Evolutionary conservation across 2,113 vertebrate species (phyloP).

Genomic region (Odocoileus hemionus): DNA sequence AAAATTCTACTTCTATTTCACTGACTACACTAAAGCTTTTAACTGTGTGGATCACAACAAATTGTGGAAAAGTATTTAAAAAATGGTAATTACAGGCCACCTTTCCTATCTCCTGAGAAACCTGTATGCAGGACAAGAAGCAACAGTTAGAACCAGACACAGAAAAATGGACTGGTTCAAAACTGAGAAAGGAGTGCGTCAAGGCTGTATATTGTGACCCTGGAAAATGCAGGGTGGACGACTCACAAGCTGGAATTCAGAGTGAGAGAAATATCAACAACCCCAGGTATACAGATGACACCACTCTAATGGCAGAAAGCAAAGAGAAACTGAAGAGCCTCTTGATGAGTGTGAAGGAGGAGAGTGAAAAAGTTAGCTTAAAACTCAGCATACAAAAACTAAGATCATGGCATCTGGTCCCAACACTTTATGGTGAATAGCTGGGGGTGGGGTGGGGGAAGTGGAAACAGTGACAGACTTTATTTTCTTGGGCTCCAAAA

Average conservation of each 20-base stretch:
- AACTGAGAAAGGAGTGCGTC: background rate
- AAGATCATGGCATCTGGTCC: background rate
- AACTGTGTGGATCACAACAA: background rate
- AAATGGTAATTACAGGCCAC: background rate
- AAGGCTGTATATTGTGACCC: background rate
- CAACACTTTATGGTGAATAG: background rate
- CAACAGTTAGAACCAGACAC: background rate
- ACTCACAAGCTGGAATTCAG: background rate
- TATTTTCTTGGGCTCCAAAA: background rate
- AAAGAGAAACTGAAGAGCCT: background rate
- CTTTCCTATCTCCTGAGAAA: background rate
- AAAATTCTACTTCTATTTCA: background rate
- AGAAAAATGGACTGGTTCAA: background rate
- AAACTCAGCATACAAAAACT: background rate
- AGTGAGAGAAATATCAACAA: background rate
- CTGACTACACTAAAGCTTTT: background rate
- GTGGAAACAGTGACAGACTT: background rate
- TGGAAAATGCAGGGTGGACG: background rate
- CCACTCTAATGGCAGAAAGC: background rate
- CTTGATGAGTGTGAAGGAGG: background rate
- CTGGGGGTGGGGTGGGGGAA: background rate
- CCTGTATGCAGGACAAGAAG: background rate
- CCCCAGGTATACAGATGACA: background rate
- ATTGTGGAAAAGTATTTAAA: background rate
- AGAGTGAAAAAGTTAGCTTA: background rate